A percentile compares a stretch with the other conserved stretches of the same genome.
These are phyloP conservation scores for Sialia sialis DNA, from an alignment of 2,113 vertebrate genomes.

Conservation along the genomic window DNA sequence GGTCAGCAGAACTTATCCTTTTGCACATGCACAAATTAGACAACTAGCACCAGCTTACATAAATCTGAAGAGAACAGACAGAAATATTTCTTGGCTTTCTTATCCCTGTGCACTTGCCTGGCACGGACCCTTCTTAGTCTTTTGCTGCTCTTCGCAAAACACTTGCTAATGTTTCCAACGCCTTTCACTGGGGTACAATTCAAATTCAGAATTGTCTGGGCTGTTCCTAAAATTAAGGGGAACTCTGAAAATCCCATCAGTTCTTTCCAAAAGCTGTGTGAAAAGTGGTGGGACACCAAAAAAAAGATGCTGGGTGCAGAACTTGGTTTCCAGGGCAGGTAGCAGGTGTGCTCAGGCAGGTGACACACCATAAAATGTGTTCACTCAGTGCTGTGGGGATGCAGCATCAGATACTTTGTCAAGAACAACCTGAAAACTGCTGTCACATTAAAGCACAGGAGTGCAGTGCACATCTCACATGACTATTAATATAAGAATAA, in stretches of 20 bases:
- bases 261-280: neutral
- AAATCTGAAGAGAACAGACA: neutral
- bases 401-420: neutral
- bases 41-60: neutral
- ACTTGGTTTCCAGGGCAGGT: neutral
- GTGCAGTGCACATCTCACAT: neutral
- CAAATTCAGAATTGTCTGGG: neutral
- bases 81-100: neutral
- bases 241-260: neutral
- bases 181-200: neutral
- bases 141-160: neutral
- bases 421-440: neutral
- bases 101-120: neutral
- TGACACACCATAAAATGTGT: fast-evolving
- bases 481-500: neutral
- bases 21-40: neutral
- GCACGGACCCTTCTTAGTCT: neutral
- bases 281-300: neutral
- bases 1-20: neutral
- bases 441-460: neutral
- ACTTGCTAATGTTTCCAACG: neutral
- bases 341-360: neutral
- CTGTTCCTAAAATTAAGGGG: neutral
- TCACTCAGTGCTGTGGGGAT: neutral
- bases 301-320: neutral